Evolutionary conservation across 2,888 invertebrate genomes (phyloP), one percentile per base, ranked within the genome.

Genomic region (Anoplius nigerrimus): DNA sequence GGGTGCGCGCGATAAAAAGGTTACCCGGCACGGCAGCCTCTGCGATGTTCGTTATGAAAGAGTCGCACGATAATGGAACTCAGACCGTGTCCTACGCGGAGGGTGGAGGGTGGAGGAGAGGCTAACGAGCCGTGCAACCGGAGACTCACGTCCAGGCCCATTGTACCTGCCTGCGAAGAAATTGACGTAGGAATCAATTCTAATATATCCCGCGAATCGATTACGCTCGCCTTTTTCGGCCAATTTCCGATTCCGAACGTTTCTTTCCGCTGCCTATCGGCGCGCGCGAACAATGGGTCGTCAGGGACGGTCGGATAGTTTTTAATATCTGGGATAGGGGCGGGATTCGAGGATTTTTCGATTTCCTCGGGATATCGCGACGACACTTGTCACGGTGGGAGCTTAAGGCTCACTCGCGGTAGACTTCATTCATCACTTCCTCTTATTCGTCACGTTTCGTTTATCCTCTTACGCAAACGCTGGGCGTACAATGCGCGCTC

Each of bases 181-280:
- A 71, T 75, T 62, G 72, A 63, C 62, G 62, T 63, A 52, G 65
- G 66, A 73, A 73, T 73, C 67, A 65, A 73, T 75, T 73, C 67
- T 58, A 70, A 70, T 73, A 73, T 71, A 71, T 74, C 71, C 71
- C 66, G 63, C 45, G 15, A 64, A 74, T 71, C 64, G 74, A 74
- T 74, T 74, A 64, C 63, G 62, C 67, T 65, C 70, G 63, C 53
- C 53, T 48, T 15, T n/a, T 15, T n/a, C 21, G 20, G 18, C 1
- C 5, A 20, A 3, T 16, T 48, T 3, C 16, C 48, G 11, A 5
- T 8, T 6, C 48, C 15, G n/a, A 1, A 48, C 16, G 18, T 48
- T 48, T 16, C 16, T 3, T 3, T 34, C 8, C 4, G 34, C 4
- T 34, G 1, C 34, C 34, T 34, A 13, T 11, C 34, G 34, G 34